Conservation (phyloP, 2,797 vertebrate species). For the Chloroceryle amazona region DNA sequence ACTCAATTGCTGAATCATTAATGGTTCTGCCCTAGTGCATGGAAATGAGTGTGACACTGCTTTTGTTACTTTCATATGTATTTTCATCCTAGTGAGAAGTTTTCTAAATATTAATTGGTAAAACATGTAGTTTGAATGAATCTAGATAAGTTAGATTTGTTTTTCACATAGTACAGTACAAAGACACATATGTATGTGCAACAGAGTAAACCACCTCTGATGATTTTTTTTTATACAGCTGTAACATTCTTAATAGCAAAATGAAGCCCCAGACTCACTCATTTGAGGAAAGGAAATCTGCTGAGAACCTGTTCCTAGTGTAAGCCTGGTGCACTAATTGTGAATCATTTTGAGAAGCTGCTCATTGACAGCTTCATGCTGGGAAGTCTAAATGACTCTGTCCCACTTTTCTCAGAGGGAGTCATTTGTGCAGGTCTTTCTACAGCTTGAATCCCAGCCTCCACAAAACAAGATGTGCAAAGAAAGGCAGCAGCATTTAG, state of each 20-base stretch:
- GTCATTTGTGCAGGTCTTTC: constrained; percentile 50
- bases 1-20: background rate
- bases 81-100: background rate
- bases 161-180: background rate
- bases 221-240: background rate
- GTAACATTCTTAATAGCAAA: background rate
- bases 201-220: background rate
- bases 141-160: background rate
- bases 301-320: background rate
- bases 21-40: background rate
- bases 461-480: constrained; percentile 7
- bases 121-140: background rate
- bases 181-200: background rate
- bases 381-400: constrained; percentile 49
- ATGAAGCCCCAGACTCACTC: background rate
- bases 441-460: constrained; percentile 42
- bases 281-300: constrained; percentile 7
- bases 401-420: constrained; percentile 33
- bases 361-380: constrained; percentile 36
- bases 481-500: constrained; percentile 57
- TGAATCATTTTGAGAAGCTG: constrained; percentile 56
- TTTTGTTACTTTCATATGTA: background rate
- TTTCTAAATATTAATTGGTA: background rate
- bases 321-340: constrained; percentile 31
- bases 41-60: background rate